Conservation (phyloP, 2,797 vertebrate species). For the Fistularia commersonii region DNA sequence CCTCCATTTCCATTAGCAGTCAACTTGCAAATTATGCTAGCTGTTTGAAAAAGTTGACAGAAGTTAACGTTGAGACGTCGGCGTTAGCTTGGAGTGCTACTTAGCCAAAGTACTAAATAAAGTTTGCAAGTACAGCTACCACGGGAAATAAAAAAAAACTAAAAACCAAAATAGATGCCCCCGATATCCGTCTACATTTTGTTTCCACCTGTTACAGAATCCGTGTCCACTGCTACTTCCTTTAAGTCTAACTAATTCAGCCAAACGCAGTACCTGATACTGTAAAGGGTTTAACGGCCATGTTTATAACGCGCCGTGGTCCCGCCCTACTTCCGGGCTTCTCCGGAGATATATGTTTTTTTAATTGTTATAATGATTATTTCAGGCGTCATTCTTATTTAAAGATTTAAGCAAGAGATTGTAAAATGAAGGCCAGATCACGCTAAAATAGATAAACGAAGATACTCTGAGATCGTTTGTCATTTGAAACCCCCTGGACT, state of each 20-base stretch:
- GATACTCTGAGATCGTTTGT: not conserved
- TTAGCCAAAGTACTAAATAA: constrained; percentile 50
- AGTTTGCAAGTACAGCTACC: constrained; percentile 32
- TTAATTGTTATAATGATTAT: too few species aligned
- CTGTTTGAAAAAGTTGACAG: constrained; percentile 58
- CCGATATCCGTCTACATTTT: constrained; percentile 46
- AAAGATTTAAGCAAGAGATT: not conserved
- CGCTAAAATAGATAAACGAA: too few species aligned
- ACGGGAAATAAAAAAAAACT: constrained; percentile 1
- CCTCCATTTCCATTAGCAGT: constrained; percentile 38
- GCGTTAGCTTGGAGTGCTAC: constrained; percentile 54
- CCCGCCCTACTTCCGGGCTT: constrained; percentile 67
- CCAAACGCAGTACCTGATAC: constrained; percentile 43
- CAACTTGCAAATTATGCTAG: constrained; percentile 15
- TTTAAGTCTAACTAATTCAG: constrained; percentile 48
- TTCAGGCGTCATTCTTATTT: not conserved
- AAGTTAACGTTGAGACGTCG: constrained; percentile 44
- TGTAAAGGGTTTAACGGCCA: constrained; percentile 61
- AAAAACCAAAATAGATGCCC: not conserved
- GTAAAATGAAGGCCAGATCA: not conserved
- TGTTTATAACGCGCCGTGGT: constrained; percentile 60
- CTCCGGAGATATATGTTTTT: constrained; percentile 3
- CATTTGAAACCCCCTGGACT: constrained; percentile 31
- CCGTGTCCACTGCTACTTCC: constrained; percentile 49
- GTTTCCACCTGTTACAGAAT: constrained; percentile 50